Evolutionary conservation across 2,888 invertebrate genomes (phyloP).

Genomic region (Glyphotaelius pellucidus): DNA sequence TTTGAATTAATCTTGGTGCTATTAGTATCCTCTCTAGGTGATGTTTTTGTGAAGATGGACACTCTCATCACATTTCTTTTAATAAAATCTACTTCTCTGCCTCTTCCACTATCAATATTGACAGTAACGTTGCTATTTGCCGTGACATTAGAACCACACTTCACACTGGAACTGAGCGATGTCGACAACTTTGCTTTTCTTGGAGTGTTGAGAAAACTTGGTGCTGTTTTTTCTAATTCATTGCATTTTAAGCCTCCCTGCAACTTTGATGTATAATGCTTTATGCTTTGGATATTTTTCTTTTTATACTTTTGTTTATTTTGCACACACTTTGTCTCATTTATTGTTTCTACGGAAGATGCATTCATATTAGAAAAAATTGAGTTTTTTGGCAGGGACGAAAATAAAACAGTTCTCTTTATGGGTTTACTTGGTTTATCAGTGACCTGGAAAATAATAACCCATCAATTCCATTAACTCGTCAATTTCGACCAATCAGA

Average conservation of each 20-base stretch:
- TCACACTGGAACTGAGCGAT: neutral
- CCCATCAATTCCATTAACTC: neutral
- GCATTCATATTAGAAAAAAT: neutral
- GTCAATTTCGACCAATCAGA: neutral
- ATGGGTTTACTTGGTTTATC: neutral
- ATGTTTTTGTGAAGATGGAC: constrained; percentile 8
- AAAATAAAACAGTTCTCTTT: neutral
- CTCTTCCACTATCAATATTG: neutral
- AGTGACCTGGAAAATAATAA: neutral
- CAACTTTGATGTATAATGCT: neutral
- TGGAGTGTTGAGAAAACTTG: neutral
- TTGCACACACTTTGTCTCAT: neutral
- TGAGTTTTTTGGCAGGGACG: neutral
- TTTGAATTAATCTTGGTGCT: neutral
- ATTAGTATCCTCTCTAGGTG: neutral
- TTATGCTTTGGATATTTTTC: neutral
- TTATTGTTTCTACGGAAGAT: neutral
- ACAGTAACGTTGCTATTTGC: neutral
- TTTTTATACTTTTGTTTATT: neutral
- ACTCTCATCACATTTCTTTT: constrained; percentile 11
- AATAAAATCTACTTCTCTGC: neutral
- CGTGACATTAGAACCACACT: neutral
- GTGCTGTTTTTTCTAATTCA: neutral
- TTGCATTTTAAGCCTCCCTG: neutral
- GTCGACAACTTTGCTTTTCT: neutral